These are phyloP conservation scores for Eufriesea mexicana DNA, from an alignment of 1,140 invertebrate genomes.

Conservation along the genomic window DNA sequence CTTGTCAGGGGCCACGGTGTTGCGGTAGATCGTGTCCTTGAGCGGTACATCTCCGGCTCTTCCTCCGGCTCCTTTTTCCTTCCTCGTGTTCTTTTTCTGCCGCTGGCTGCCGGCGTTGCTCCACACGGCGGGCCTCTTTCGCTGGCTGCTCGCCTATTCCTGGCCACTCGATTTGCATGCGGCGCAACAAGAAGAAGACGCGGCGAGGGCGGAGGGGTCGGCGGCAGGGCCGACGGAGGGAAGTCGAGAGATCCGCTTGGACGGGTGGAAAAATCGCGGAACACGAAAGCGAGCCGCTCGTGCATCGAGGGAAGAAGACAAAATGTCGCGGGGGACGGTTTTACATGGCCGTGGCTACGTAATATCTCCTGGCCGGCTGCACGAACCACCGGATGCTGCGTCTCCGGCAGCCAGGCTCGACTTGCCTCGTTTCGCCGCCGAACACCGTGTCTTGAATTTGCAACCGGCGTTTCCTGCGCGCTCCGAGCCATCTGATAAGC, in stretches of 20 bases:
- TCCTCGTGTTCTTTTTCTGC: neutral
- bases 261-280: conserved; percentile 42
- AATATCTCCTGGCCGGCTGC: conserved; percentile 43
- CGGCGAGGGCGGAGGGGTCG: neutral
- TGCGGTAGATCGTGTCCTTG: conserved; percentile 73
- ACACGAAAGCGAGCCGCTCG: conserved; percentile 55
- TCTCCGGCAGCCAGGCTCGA: neutral
- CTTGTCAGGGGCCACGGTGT: conserved; percentile 66
- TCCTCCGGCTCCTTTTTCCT: conserved; percentile 40
- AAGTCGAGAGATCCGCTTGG: conserved; percentile 43
- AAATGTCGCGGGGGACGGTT: conserved; percentile 49
- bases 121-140: neutral
- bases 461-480: conserved; percentile 25
- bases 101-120: neutral
- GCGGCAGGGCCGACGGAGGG: neutral
- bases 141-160: conserved; percentile 40
- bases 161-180: conserved; percentile 54
- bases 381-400: conserved; percentile 28
- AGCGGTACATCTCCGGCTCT: conserved; percentile 52
- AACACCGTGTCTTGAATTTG: conserved; percentile 45
- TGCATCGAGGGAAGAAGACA: conserved; percentile 46
- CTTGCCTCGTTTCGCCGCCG: conserved; percentile 2
- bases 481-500: conserved; percentile 34
- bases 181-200: conserved; percentile 33
- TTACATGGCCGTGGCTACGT: conserved; percentile 42